Percentiles rank a stretch among this genome's conserved stretches.
Evolutionary conservation across 92 coral and sea anemone genomes (phyloP).

Genomic region (Micromussa lordhowensis): DNA sequence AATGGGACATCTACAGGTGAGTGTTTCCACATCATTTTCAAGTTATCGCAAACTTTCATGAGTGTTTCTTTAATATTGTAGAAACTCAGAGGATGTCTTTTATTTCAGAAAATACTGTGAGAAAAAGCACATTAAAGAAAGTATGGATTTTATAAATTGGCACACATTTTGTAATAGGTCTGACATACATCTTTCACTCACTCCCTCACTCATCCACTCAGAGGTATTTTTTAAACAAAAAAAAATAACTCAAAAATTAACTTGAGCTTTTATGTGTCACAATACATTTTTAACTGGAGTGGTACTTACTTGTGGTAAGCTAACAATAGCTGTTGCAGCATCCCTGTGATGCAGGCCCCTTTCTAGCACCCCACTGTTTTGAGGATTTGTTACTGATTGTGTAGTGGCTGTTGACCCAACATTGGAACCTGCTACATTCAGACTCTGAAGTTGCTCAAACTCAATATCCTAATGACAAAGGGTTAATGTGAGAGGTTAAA

Average conservation of each 20-base stretch:
- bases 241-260: too few relatives aligned
- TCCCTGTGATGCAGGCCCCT: conserved; percentile 57
- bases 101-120: too few relatives aligned
- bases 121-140: too few relatives aligned
- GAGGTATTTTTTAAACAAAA: not conserved
- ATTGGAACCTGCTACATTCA: conserved; percentile 59
- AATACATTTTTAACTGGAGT: not conserved
- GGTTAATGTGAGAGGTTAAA: not conserved
- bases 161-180: too few relatives aligned
- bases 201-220: not conserved
- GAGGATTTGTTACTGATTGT: conserved; percentile 36
- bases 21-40: too few relatives aligned
- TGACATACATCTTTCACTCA: too few relatives aligned
- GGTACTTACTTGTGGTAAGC: conserved; percentile 64
- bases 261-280: not conserved
- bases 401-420: conserved; percentile 60
- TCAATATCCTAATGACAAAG: conserved; percentile 73
- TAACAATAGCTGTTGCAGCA: conserved; percentile 58
- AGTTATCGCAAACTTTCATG: too few relatives aligned
- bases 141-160: too few relatives aligned
- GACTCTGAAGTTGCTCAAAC: conserved; percentile 82
- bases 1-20: too few relatives aligned
- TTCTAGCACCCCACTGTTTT: conserved; percentile 45
- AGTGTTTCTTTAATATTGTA: too few relatives aligned
- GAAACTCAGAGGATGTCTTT: too few relatives aligned